Evolutionary conservation across 2,888 invertebrate genomes (phyloP), one percentile per base, ranked within the genome.

Genomic region (Cheilosia vernalis): DNA sequence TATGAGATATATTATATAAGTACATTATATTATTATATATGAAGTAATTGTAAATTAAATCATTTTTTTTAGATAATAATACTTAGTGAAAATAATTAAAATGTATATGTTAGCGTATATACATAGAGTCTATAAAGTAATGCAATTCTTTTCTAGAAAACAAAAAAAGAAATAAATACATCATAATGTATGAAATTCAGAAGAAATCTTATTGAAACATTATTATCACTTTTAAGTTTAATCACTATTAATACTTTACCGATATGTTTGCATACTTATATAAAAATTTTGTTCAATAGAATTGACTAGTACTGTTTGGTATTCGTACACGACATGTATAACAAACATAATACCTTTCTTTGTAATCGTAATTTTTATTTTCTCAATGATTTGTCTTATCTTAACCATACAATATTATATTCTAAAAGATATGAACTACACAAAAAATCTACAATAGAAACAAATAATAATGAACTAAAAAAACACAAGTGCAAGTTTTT

Each of bases 1-100:
- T 84, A 74, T 69, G 69, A 84, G 73, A 80, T 84, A 74, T 79
- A 70, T 83, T 60, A 66, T 69, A 74, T 84, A 84, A 61, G 72
- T 69, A 53, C 74, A 74, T 81, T 56, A 81, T 74, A 80, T 37
- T 69, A 67, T 67, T 82, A 81, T 66, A 51, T 73, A 69, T 69
- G 53, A 67, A 63, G 21, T 66, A 74, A 79, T 47, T 84, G 79
- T 84, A 84, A 69, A 84, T 74, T 84, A 55, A 84, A 78, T 64
- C 49, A 40, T 69, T 64, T 67, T 76, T 24, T 73, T 84, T 84
- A 84, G 84, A 66, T 80, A 84, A 83, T 67, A 83, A 80, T 74
- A 79, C 63, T 79, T 78, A 83, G 78, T 49, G 17, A 74, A 74
- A 80, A 69, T 73, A 74, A 79, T 53, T 73, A 33, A 69, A 74